These are phyloP conservation scores for Agrochola macilenta DNA, from an alignment of 2,888 invertebrate genomes.

Conservation along the genomic window DNA sequence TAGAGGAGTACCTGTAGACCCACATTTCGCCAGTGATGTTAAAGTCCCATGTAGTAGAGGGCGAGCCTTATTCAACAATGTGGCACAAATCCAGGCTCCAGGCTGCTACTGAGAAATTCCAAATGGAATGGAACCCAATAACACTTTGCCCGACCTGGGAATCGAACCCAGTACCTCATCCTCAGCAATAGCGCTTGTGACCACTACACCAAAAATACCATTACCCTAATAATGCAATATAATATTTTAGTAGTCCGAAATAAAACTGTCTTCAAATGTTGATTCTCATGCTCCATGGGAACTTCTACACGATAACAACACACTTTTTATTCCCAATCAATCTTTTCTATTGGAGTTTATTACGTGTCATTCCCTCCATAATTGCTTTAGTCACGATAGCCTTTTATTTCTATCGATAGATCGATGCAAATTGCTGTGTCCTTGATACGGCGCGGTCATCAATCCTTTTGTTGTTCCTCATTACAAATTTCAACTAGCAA, in stretches of 20 bases:
- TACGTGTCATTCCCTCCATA: conserved; percentile 68
- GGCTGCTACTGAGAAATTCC: not conserved
- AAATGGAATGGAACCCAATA: too few relatives aligned
- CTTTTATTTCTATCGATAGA: conserved; percentile 75
- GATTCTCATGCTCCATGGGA: conserved; percentile 41
- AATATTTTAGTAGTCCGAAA: not conserved
- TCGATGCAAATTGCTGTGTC: conserved; percentile 69
- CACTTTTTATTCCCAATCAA: conserved; percentile 34
- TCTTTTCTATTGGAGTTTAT: conserved; percentile 36
- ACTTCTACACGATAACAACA: conserved; percentile 22
- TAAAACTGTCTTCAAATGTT: not conserved
- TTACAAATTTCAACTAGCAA: conserved; percentile 31
- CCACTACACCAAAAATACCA: not conserved
- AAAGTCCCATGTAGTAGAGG: too few relatives aligned
- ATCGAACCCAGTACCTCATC: not conserved
- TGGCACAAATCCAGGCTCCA: too few relatives aligned
- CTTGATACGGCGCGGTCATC: conserved; percentile 61
- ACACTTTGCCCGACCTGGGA: too few relatives aligned
- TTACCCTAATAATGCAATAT: not conserved
- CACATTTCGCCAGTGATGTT: too few relatives aligned
- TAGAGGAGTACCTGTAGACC: too few relatives aligned
- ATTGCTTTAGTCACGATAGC: conserved; percentile 77
- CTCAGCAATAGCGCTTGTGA: not conserved
- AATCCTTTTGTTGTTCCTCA: conserved; percentile 56
- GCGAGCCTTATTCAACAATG: too few relatives aligned